Percentiles rank a stretch among this genome's conserved stretches.
Evolutionary conservation across 2,797 vertebrate genomes (phyloP).

Genomic region (Denticeps clupeoides): DNA sequence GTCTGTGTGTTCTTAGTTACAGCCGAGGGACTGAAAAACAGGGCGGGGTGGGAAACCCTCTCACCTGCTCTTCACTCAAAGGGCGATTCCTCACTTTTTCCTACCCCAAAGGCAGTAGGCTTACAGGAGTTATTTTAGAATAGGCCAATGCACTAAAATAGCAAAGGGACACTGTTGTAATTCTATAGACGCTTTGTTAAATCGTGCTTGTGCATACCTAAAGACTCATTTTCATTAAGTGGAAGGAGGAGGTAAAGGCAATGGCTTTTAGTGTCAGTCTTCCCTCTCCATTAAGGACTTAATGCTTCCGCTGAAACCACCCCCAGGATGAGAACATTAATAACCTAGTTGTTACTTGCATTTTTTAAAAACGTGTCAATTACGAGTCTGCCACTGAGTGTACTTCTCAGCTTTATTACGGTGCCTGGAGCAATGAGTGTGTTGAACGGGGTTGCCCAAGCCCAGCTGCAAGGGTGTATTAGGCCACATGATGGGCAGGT

Average conservation of each 20-base stretch:
- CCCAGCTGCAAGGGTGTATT: no score
- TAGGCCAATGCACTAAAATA: constrained; percentile 50
- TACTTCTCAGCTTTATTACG: constrained; percentile 46
- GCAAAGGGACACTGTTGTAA: constrained; percentile 33
- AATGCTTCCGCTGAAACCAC: constrained; percentile 57
- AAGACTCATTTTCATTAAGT: constrained; percentile 49
- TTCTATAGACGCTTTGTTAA: constrained; percentile 34
- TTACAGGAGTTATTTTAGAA: constrained; percentile 52
- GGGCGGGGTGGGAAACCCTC: constrained; percentile 49
- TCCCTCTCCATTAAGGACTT: constrained; percentile 64
- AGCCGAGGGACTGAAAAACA: constrained; percentile 29
- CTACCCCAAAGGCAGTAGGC: constrained; percentile 46
- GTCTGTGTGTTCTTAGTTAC: constrained; percentile 53
- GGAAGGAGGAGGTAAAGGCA: constrained; percentile 43
- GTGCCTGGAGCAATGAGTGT: constrained; percentile 39
- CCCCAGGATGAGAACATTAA: constrained; percentile 61
- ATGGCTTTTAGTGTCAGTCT: constrained; percentile 60
- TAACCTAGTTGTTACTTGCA: constrained; percentile 54
- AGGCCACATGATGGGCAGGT: no score
- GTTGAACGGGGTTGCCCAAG: no score
- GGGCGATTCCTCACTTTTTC: constrained; percentile 60
- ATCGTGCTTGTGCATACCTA: constrained; percentile 27
- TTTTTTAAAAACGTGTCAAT: constrained; percentile 62
- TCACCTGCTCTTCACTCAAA: constrained; percentile 57
- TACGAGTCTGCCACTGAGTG: constrained; percentile 45